Evolutionary conservation across 2,797 vertebrate species (phyloP).

Genomic region (Pogonophryne albipinna): DNA sequence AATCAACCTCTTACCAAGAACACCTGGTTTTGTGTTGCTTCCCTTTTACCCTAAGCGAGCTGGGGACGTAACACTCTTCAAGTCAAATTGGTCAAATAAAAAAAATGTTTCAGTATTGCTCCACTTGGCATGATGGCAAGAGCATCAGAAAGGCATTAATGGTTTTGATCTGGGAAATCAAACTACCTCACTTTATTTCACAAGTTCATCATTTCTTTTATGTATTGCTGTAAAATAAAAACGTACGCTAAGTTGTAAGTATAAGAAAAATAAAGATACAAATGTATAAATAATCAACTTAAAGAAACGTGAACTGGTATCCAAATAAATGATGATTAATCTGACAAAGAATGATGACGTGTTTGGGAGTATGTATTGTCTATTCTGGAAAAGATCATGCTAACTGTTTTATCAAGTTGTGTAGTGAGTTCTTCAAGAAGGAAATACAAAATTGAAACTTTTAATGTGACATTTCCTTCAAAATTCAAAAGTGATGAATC

Average conservation of each 20-base stretch:
- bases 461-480: constrained; percentile 1
- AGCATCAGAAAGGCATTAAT: background rate
- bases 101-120: background rate
- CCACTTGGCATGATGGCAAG: background rate
- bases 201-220: background rate
- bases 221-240: too few species aligned
- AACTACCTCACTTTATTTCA: background rate
- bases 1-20: too few species aligned
- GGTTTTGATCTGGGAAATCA: background rate
- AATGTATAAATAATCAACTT: too few species aligned
- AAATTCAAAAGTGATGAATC: constrained; percentile 13
- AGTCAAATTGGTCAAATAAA: background rate
- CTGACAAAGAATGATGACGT: background rate
- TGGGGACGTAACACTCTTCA: too few species aligned
- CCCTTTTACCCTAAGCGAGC: too few species aligned
- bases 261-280: background rate
- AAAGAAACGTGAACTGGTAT: too few species aligned
- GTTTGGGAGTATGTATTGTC: background rate
- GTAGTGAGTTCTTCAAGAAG: background rate
- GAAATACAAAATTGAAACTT: background rate
- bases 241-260: background rate
- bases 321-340: constrained; percentile 4
- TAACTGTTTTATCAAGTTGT: background rate
- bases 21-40: too few species aligned
- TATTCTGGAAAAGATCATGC: background rate